Base-by-base conservation (phyloP, 2,888 invertebrate genomes). In the Agriopis aurantiaria region DNA sequence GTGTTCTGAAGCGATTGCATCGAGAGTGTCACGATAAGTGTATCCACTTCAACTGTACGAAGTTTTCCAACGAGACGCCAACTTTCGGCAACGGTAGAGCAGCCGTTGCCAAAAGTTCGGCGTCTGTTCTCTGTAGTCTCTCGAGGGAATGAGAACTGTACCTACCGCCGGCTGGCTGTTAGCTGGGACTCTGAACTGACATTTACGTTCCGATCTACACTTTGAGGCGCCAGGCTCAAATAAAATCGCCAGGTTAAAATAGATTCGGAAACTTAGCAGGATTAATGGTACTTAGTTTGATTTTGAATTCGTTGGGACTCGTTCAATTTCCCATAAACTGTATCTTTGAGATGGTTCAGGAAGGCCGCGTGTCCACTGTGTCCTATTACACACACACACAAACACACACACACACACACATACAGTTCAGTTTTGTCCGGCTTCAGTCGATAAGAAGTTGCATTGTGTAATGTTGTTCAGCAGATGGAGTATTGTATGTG, bases 111-210 rank as follows among this genome's bases (percentile, higher is more conserved):
- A 23, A 3, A 1, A 33, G 1, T 17, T 33, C 14, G n/a, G 33
- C 8, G 33, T 14, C 43, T 43, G 8, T 17, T 45, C 58, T 58
- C 9, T 23, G 17, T 23, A 23, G 17, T 23, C 17, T 23, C 17
- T 23, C 17, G 17, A 23, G 41, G 59, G 55, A 17, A 52, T 12
- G 23, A 9, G 43, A 73, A 66, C 71, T 72, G 56, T 69, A 64
- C 67, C 65, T 52, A 58, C 59, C 59, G 51, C 64, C 51, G 33
- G 57, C 51, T 57, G 51, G 63, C 56, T 23, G 17, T 23, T 1
- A 23, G 17, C 17, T 46, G 65, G 45, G 46, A 72, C 64, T 70
- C 68, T n/a, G 46, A 45, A 57, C 68, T 70, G 69, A 69, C 70
- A 70, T 68, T 57, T 46, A 45, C 43, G 43, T 56, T 40, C 33